Base-by-base conservation (phyloP, 2,113 vertebrate species). In the Bettongia penicillata region DNA sequence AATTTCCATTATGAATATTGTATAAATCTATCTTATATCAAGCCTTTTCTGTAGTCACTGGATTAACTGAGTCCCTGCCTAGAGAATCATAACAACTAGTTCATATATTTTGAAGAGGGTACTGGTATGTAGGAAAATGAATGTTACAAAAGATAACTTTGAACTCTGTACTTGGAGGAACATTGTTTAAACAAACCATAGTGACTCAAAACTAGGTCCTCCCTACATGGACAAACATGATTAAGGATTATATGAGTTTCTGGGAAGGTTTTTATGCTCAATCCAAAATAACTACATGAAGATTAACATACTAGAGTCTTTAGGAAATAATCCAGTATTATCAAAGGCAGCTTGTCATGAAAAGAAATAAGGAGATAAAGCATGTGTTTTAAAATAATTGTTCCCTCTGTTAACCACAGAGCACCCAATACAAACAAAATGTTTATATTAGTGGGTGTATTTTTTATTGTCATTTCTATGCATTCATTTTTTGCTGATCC, bases 251-350 rank as follows among this genome's bases (percentile, higher is more conserved):
- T 48, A 8, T 89, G 25, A 68, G 49, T 31, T 7, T 92, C 53
- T 19, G 50, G 48, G 49, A 93, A 93, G 23, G 53, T 93, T 92
- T 68, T 96, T 24, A n/a, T 24, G 48, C 51, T 23, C 57, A 84
- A 9, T 55, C 84, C 51, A 96, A 97, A 96, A 93, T 53, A 95
- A 91, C 9, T 48, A 12, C 51, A 50, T 57, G 53, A 43, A 1
- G 92, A 55, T 89, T 48, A 90, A 37, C 91, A 52, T 10, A 19
- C 10, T 92, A 24, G 61, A 90, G 89, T n/a, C 50, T 93, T 8
- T n/a, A 90, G 19, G 26, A 90, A 95, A 92, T 37, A 68, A 47
- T 89, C 43, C 0, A 6, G 49, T 91, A 31, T 90, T 50, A 49
- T 93, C 48, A 93, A 53, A 26, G 89, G 16, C 24, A 92, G 50